phyloP scores from a whole-genome alignment of 2,888 invertebrate species.

The Leistus spinibarbis region DNA sequence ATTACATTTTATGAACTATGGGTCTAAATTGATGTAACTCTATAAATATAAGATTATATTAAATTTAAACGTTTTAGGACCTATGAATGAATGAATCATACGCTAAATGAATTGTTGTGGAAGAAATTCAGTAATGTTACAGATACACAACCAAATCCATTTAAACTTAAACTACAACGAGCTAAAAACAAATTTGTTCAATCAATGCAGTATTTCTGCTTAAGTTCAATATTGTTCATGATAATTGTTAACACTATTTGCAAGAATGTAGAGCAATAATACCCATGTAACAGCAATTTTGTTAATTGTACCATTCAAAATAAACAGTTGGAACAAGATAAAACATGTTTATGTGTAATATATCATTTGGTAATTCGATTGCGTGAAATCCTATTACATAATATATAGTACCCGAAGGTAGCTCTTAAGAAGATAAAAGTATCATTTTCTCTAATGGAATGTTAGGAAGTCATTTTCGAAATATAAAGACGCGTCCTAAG shows the following conservation, averaged over 20 bases:
- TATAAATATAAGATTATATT: no score
- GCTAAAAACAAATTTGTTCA: no score
- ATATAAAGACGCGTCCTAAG: constrained; percentile 47
- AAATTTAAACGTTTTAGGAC: no score
- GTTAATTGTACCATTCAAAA: neutral
- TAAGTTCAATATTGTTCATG: neutral
- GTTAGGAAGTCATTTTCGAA: constrained; percentile 42
- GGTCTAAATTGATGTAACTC: no score
- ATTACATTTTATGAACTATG: no score
- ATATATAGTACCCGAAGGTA: constrained; percentile 17
- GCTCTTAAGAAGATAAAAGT: constrained; percentile 45
- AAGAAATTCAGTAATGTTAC: no score
- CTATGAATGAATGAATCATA: no score
- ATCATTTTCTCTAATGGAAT: constrained; percentile 50
- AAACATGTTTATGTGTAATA: neutral
- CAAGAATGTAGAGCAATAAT: neutral
- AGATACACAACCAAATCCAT: no score
- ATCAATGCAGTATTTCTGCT: no score
- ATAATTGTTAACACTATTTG: no score
- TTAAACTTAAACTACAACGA: no score
- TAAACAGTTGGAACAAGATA: neutral
- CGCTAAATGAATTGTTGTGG: no score
- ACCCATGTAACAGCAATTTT: neutral
- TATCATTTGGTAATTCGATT: neutral
- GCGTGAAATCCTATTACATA: constrained; percentile 12